Conservation (phyloP, 2,888 invertebrate genomes). For the Tipula lateralis region DNA sequence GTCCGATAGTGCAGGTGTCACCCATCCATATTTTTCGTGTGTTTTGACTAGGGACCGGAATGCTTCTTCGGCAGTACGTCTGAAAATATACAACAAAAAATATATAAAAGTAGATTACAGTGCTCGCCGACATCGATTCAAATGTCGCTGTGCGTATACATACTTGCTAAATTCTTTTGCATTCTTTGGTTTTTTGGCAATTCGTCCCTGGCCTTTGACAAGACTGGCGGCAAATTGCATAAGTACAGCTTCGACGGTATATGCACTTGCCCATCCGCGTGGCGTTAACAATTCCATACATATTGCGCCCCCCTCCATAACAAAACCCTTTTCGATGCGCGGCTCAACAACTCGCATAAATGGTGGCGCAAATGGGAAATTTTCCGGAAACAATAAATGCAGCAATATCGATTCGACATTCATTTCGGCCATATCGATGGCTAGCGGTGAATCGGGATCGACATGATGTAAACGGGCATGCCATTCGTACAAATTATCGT, state of each 20-base stretch:
- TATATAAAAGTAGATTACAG: neutral
- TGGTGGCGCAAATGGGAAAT: conserved; percentile 84
- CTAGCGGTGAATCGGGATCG: conserved; percentile 78
- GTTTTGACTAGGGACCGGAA: conserved; percentile 83
- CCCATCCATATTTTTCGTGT: conserved; percentile 89
- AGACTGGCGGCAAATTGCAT: conserved; percentile 87
- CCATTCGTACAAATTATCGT: conserved; percentile 86
- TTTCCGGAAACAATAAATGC: conserved; percentile 79
- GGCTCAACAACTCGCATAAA: conserved; percentile 79
- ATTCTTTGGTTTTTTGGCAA: conserved; percentile 71
- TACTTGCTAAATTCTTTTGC: conserved; percentile 68
- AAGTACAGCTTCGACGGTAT: conserved; percentile 80
- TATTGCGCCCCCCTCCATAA: conserved; percentile 87
- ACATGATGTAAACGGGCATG: conserved; percentile 75
- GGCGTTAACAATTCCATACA: conserved; percentile 85
- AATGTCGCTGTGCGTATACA: conserved; percentile 34
- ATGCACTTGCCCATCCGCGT: conserved; percentile 82
- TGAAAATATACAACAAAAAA: conserved; percentile 36
- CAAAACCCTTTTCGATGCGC: conserved; percentile 76
- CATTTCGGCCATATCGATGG: conserved; percentile 73
- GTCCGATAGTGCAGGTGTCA: conserved; percentile 78
- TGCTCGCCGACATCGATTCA: neutral
- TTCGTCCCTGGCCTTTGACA: conserved; percentile 80
- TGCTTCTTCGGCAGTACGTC: conserved; percentile 79
- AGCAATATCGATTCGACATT: conserved; percentile 69